Conservation (phyloP, 2,113 vertebrate species). For the Amphiprion ocellaris region DNA sequence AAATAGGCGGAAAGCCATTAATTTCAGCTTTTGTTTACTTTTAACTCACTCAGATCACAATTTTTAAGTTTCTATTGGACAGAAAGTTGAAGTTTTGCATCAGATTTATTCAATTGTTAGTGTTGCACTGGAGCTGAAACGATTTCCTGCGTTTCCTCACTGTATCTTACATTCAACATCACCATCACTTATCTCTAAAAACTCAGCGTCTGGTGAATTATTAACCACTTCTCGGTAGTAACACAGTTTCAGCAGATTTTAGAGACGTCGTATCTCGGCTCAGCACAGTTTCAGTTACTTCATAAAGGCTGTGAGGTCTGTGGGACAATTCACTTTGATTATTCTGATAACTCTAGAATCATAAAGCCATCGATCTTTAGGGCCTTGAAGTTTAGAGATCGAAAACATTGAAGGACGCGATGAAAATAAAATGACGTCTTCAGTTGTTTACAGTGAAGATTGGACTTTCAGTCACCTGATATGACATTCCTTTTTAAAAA, state of each 20-base stretch:
- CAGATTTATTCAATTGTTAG: not conserved
- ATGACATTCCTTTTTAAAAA: too few species aligned
- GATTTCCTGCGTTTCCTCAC: not conserved
- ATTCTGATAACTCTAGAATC: slow-evolving; percentile 3
- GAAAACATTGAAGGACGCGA: not conserved
- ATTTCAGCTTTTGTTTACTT: too few species aligned
- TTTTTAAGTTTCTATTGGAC: too few species aligned
- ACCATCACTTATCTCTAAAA: not conserved
- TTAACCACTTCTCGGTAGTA: not conserved
- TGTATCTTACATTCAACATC: not conserved
- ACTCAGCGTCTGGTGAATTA: slow-evolving; percentile 8
- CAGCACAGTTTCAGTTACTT: not conserved
- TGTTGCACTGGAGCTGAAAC: not conserved
- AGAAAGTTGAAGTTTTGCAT: not conserved
- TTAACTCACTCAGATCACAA: too few species aligned
- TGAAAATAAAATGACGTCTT: not conserved
- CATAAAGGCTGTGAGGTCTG: not conserved
- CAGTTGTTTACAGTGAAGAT: too few species aligned
- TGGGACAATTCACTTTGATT: slow-evolving; percentile 8
- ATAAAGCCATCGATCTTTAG: not conserved
- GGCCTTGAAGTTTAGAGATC: not conserved
- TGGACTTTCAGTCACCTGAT: too few species aligned
- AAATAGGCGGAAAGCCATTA: too few species aligned
- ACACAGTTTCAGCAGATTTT: not conserved
- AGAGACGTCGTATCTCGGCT: slow-evolving; percentile 1